phyloP scores from a whole-genome alignment of 2,113 vertebrate genomes.

The Rhabdornis inornatus region DNA sequence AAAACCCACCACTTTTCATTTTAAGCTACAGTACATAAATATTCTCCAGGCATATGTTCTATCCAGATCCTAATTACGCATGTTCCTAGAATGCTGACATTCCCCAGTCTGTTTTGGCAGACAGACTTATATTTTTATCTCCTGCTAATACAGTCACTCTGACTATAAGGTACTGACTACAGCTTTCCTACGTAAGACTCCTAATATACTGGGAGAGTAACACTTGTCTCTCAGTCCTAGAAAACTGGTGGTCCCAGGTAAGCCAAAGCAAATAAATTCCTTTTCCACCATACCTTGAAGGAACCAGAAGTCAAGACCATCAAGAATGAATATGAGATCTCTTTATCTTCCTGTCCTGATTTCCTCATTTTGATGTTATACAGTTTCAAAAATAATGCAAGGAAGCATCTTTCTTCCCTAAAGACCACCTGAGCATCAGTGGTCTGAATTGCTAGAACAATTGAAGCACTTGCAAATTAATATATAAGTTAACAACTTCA shows the following conservation, averaged over 20 bases:
- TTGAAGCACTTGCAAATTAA: neutral
- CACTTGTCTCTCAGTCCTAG: neutral
- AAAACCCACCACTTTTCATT: neutral
- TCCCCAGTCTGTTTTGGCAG: conserved; percentile 35
- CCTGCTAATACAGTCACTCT: neutral
- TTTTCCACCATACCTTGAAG: neutral
- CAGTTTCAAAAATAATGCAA: neutral
- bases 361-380: neutral
- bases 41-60: conserved; percentile 10
- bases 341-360: neutral
- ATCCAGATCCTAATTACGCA: neutral
- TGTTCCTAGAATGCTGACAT: conserved; percentile 29
- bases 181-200: neutral
- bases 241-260: neutral
- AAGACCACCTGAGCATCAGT: neutral
- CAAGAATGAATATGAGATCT: neutral
- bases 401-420: neutral
- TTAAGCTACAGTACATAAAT: neutral
- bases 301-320: neutral
- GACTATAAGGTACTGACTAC: neutral
- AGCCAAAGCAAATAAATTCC: neutral
- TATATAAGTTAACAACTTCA: neutral
- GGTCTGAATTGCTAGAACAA: neutral
- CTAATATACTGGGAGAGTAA: neutral
- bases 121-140: conserved; percentile 7